A percentile compares a stretch with the other conserved stretches of the same genome.
phyloP scores from a whole-genome alignment of 2,113 vertebrate genomes.

The Ictalurus furcatus region DNA sequence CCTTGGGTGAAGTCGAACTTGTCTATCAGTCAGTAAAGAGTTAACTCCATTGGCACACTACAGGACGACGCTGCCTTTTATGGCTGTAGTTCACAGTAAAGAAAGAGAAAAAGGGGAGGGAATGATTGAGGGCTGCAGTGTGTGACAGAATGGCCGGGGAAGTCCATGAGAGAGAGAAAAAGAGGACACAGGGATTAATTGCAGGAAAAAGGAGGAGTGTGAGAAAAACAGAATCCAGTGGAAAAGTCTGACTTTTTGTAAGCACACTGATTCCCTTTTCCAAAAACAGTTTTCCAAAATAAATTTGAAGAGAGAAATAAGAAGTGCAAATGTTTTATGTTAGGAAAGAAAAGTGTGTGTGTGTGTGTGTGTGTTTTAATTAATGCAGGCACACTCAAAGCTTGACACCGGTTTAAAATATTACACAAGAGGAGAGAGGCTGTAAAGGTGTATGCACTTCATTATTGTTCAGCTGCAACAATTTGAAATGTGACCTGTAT shows the following conservation, averaged over 20 bases:
- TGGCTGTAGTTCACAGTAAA: slow-evolving; percentile 61
- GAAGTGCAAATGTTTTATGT: not conserved
- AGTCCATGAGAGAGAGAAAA: slow-evolving; percentile 22
- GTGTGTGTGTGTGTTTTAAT: not conserved
- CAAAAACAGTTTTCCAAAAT: not conserved
- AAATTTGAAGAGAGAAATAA: not conserved
- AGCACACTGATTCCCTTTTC: not conserved
- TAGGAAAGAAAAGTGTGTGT: not conserved
- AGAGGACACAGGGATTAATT: slow-evolving; percentile 45
- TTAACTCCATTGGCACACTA: slow-evolving; percentile 54
- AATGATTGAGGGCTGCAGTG: slow-evolving; percentile 33
- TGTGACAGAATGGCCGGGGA: slow-evolving; percentile 18
- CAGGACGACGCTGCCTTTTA: slow-evolving; percentile 70
- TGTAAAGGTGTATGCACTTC: slow-evolving; percentile 26
- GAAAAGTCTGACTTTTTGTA: slow-evolving; percentile 27
- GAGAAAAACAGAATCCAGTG: slow-evolving; percentile 37
- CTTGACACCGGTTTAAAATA: not conserved
- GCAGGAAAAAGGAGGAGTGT: slow-evolving; percentile 39
- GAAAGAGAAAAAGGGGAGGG: slow-evolving; percentile 36
- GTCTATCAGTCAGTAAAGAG: slow-evolving; percentile 47
- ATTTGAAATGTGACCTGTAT: slow-evolving; percentile 33
- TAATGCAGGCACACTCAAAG: not conserved
- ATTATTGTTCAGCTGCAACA: slow-evolving; percentile 23
- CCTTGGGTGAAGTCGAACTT: slow-evolving; percentile 1
- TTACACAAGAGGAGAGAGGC: not conserved